Evolutionary conservation across 2,888 invertebrate genomes (phyloP).

Genomic region (Digitonthophagus gazella): DNA sequence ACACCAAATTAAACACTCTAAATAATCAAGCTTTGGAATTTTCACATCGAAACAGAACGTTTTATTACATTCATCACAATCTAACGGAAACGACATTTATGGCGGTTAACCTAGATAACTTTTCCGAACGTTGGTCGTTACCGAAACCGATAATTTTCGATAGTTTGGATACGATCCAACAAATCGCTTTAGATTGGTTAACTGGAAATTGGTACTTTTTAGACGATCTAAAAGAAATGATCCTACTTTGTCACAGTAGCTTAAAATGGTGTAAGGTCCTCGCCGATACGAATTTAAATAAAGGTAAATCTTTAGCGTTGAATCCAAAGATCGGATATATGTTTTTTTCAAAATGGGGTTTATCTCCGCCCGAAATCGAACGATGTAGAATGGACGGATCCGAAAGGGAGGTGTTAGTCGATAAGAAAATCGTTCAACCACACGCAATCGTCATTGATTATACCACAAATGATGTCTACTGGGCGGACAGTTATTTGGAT

Average conservation of each 20-base stretch:
- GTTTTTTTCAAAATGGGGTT: slow-evolving; percentile 78
- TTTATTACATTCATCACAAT: slow-evolving; percentile 72
- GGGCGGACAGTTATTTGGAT: slow-evolving; percentile 80
- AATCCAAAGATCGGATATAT: slow-evolving; percentile 75
- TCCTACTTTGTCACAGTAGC: slow-evolving; percentile 67
- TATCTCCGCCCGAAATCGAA: slow-evolving; percentile 61
- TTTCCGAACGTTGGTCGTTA: slow-evolving; percentile 59
- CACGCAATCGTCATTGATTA: slow-evolving; percentile 71
- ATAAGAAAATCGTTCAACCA: slow-evolving; percentile 73
- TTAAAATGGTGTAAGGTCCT: slow-evolving; percentile 68
- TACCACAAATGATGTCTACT: slow-evolving; percentile 69
- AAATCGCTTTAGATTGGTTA: slow-evolving; percentile 81
- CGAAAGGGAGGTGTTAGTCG: slow-evolving; percentile 60
- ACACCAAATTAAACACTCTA: slow-evolving; percentile 47
- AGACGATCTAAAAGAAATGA: slow-evolving; percentile 46
- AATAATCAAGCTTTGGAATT: slow-evolving; percentile 61
- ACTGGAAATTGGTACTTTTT: slow-evolving; percentile 72
- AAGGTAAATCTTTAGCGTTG: slow-evolving; percentile 72
- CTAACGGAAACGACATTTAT: slow-evolving; percentile 56
- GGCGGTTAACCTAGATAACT: slow-evolving; percentile 66
- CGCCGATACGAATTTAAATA: slow-evolving; percentile 64
- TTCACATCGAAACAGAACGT: slow-evolving; percentile 64
- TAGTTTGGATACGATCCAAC: slow-evolving; percentile 65
- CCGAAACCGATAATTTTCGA: slow-evolving; percentile 63
- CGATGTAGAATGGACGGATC: slow-evolving; percentile 65